Base-by-base conservation (phyloP, 2,888 invertebrate species). In the Proisotoma minuta region DNA sequence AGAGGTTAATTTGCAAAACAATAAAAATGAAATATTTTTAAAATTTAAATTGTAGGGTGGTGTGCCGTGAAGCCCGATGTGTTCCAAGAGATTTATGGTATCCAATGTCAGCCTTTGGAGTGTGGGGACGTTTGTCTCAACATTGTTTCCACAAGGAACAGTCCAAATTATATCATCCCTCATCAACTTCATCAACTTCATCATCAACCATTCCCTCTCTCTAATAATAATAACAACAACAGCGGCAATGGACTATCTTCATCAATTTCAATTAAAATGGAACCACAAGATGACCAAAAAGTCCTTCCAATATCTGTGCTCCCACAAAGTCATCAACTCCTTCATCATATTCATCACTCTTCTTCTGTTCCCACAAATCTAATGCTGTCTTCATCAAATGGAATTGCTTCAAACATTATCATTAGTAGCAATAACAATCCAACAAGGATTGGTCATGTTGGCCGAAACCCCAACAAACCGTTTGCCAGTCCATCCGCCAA, bases 61-160 rank as follows among this genome's bases (percentile, higher is more conserved):
- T 78, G 78, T 58, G 79, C 79, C 3, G 75, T 76, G 18, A 75
- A 75, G 57, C 78, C 79, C 1, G 76, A 76, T 48, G 73, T 75
- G 63, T 78, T 78, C 48, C 75, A 75, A n/a, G 75, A 75, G 67
- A 74, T 76, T 40, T 80, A 78, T 75, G 78, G 78, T 20, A 76
- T 78, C 56, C 76, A 76, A 2, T 79, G 79, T 70, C 75, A 75
- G 40, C 72, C 72, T 22, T 71, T 80, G 52, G 76, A 77, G 63
- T 75, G 75, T 20, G 76, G 77, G 10, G 80, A 80, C 71, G 70
- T 79, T 23, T 79, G 79, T 68, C 70, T 79, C 20, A 69, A 60
- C 57, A 40, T 68, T n/a, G 59, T 57, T 52, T 59, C 63, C 20
- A 54, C 68, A 29, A 40, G 68, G 26, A n/a, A n/a, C n/a, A 68